phyloP scores from a whole-genome alignment of 1,140 invertebrate genomes.

The Protaetia brevitarsis region DNA sequence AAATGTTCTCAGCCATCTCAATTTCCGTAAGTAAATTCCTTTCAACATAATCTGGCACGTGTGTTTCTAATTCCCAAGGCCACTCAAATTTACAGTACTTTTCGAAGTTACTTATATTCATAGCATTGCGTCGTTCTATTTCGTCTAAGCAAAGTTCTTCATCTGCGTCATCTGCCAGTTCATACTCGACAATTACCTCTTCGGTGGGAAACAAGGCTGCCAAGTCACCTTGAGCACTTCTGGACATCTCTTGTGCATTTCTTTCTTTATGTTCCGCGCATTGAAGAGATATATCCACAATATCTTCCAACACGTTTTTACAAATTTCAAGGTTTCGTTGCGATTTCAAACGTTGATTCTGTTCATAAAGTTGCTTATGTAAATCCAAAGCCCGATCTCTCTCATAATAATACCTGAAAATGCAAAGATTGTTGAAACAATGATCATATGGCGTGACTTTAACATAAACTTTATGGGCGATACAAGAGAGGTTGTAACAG shows the following conservation, averaged over 20 bases:
- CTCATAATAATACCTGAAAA: conserved; percentile 51
- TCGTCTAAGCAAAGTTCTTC: conserved; percentile 32
- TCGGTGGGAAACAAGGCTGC: conserved; percentile 49
- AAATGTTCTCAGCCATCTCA: conserved; percentile 23
- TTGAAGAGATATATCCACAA: conserved; percentile 54
- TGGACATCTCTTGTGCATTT: conserved; percentile 48
- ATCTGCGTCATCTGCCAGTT: conserved; percentile 26
- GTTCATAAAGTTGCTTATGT: conserved; percentile 51
- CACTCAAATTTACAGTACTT: conserved; percentile 42
- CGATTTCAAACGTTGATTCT: conserved; percentile 50
- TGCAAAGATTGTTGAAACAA: background rate
- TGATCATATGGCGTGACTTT: too few species aligned
- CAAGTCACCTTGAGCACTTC: conserved; percentile 53
- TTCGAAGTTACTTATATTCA: conserved; percentile 46
- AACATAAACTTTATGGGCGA: too few species aligned
- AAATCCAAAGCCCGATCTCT: conserved; percentile 52
- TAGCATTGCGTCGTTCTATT: conserved; percentile 36
- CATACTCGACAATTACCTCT: conserved; percentile 22
- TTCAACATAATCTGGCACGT: conserved; percentile 1
- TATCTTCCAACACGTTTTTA: conserved; percentile 51
- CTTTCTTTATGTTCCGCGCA: conserved; percentile 51
- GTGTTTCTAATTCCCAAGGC: conserved; percentile 44
- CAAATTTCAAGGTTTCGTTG: conserved; percentile 52
- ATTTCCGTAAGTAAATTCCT: background rate
- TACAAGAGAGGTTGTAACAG: too few species aligned